phyloP scores from a whole-genome alignment of 2,888 invertebrate genomes.

The Tiliacea citrago region DNA sequence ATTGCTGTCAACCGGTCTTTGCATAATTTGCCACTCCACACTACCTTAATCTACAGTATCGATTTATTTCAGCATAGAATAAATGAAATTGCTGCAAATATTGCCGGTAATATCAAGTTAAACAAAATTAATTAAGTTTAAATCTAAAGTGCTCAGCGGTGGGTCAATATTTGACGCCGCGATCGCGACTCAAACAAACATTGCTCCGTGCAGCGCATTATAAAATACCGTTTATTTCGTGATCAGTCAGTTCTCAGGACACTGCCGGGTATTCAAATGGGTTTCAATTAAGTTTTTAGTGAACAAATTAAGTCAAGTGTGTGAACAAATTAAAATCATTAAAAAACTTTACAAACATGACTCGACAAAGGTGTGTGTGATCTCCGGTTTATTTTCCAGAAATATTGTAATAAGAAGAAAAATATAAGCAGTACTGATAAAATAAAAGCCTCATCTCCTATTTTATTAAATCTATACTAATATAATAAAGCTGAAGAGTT shows the following conservation, averaged over 20 bases:
- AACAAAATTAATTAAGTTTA: conserved; percentile 67
- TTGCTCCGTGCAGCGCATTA: conserved; percentile 49
- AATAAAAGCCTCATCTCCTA: not conserved
- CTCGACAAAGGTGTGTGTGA: not conserved
- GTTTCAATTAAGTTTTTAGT: not conserved
- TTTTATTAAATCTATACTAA: too few relatives aligned
- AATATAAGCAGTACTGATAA: too few relatives aligned
- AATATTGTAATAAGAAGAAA: not conserved
- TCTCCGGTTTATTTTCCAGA: not conserved
- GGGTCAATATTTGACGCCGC: conserved; percentile 60
- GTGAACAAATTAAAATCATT: not conserved
- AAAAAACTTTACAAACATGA: too few relatives aligned
- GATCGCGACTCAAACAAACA: conserved; percentile 52
- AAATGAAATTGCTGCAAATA: conserved; percentile 42
- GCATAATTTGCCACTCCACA: not conserved
- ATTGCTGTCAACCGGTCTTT: not conserved
- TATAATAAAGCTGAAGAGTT: too few relatives aligned
- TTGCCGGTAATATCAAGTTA: conserved; percentile 56
- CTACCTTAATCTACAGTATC: not conserved
- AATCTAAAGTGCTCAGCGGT: conserved; percentile 60
- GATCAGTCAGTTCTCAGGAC: conserved; percentile 32
- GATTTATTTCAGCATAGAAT: conserved; percentile 43
- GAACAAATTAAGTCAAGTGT: not conserved
- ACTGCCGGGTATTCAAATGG: not conserved
- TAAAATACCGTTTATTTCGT: conserved; percentile 47